Base-by-base conservation (phyloP, 2,113 vertebrate genomes). In the Stigmatopora nigra region DNA sequence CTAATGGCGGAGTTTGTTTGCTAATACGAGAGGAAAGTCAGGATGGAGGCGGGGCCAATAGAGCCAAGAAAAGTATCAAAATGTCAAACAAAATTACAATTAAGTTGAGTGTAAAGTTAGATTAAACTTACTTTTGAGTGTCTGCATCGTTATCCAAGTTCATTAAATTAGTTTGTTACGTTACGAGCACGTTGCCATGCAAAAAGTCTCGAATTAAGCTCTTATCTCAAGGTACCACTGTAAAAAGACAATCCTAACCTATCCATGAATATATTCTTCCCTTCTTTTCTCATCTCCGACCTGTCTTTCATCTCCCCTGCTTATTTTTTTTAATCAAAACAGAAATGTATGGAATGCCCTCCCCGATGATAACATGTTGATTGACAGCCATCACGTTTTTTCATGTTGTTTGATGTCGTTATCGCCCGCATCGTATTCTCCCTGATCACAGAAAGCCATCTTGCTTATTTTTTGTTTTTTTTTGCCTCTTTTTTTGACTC, bases 261-360 rank as follows among this genome's bases (percentile, higher is more conserved):
- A 16, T 49, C 61, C 51, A 61, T 38, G 57, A 41, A 64, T 59
- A 64, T 53, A 11, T 41, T 70, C 47, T 61, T 64, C 19, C 46
- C 73, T 62, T 36, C 61, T 76, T 69, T 78, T 46, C 60, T 73
- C 80, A 80, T 68, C 46, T 55, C 46, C 22, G 19, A 36, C 1
- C 14, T 63, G 31, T 73, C 69, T 71, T 45, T 73, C 75, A 41
- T 61, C 68, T 52, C 58, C 3, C 9, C 52, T 62, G 59, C 65
- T 71, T 44, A 62, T 52, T 36, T 70, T 44, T 64, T 52, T 36
- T 70, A 58, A 45, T 69, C 49, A 69, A 75, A 63, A 61, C 56
- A 85, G 82, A 61, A 82, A 88, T 87, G 81, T 69, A 63, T 58
- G 82, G 86, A 89, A 89, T 86, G 81, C 73, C 67, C 79, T 65